These are phyloP conservation scores for Bradynema listronoti DNA, from an alignment of 1,140 invertebrate genomes.

Conservation along the genomic window DNA sequence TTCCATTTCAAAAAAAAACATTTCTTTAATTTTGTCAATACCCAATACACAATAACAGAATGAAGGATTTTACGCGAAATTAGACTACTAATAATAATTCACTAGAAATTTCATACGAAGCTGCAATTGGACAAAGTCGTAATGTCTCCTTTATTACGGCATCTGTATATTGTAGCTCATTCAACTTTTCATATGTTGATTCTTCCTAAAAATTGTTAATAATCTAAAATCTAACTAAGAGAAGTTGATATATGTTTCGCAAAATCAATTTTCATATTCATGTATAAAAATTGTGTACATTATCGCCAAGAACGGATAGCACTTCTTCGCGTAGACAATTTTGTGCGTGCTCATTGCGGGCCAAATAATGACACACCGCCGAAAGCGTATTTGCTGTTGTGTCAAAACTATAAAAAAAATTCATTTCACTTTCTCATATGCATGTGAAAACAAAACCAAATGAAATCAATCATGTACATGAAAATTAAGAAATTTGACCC, in stretches of 20 bases:
- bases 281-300: constrained; percentile 60
- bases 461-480: no score
- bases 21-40: no score
- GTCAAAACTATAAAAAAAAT: constrained; percentile 64
- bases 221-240: no score
- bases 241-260: no score
- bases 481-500: no score
- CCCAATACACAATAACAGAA: no score
- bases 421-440: no score
- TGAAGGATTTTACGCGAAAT: no score
- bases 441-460: no score
- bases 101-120: constrained; percentile 27
- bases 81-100: no score
- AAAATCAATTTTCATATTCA: constrained; percentile 38
- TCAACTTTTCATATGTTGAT: constrained; percentile 39
- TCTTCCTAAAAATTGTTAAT: constrained; percentile 6
- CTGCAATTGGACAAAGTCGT: constrained; percentile 41
- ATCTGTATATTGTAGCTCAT: constrained; percentile 42
- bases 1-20: no score
- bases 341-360: constrained; percentile 66
- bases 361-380: constrained; percentile 67
- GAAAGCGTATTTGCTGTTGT: constrained; percentile 69
- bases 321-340: constrained; percentile 59
- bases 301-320: no score
- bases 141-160: constrained; percentile 49